Evolutionary conservation across 1,140 invertebrate genomes (phyloP).

Genomic region (Drosophila mayri): DNA sequence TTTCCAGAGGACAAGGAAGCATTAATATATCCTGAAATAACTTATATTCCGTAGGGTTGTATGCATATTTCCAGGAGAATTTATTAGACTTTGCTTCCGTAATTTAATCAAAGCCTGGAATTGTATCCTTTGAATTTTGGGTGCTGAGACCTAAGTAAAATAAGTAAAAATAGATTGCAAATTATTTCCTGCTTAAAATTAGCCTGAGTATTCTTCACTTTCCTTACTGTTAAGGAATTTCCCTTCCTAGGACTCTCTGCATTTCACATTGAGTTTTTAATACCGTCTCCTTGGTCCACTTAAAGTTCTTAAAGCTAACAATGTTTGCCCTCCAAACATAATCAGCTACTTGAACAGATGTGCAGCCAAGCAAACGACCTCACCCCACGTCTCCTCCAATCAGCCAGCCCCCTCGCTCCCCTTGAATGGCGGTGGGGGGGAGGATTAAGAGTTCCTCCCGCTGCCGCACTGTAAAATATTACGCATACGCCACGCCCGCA

Average conservation of each 20-base stretch:
- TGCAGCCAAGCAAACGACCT: conserved; percentile 66
- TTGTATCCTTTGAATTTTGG: background rate
- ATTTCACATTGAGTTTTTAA: conserved; percentile 1
- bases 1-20: background rate
- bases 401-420: conserved; percentile 2
- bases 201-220: background rate
- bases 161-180: background rate
- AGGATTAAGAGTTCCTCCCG: conserved; percentile 18
- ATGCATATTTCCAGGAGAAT: background rate
- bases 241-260: background rate
- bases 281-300: conserved; percentile 14
- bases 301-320: conserved; percentile 61
- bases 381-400: conserved; percentile 6
- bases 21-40: background rate
- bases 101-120: background rate
- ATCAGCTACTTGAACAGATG: conserved; percentile 80
- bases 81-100: conserved; percentile 1
- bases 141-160: background rate
- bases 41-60: background rate
- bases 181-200: background rate
- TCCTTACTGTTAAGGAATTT: too few species aligned
- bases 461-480: conserved; percentile 61
- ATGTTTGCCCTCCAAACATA: conserved; percentile 68
- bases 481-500: conserved; percentile 74
- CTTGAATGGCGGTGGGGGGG: conserved; percentile 14